A percentile compares a stretch with the other conserved stretches of the same genome.
Conservation (phyloP, 2,113 vertebrate genomes). For the Gracilinanus agilis region DNA sequence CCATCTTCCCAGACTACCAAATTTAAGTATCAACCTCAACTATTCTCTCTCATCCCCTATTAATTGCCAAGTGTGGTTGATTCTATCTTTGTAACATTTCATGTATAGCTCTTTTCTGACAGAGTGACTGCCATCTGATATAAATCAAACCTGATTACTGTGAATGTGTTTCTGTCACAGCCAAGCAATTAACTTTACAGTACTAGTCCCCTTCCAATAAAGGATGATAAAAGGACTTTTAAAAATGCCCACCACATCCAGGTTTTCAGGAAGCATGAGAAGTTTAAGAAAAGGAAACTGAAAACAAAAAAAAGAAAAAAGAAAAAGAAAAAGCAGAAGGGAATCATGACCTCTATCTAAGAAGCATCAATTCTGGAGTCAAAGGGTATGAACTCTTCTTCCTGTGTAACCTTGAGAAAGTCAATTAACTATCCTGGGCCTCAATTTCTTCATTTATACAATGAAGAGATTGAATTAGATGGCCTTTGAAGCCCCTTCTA, state of each 20-base stretch:
- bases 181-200: neutral
- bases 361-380: neutral
- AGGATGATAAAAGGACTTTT: neutral
- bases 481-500: neutral
- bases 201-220: neutral
- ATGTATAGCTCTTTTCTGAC: neutral
- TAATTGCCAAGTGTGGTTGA: neutral
- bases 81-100: neutral
- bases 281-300: neutral
- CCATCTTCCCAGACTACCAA: neutral
- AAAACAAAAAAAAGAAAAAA: neutral
- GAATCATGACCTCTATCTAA: neutral
- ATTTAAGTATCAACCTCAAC: neutral
- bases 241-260: neutral
- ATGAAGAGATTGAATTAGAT: neutral
- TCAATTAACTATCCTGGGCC: neutral
- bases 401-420: neutral
- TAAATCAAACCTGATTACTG: neutral
- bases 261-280: neutral
- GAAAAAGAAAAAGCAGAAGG: neutral
- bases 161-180: neutral
- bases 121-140: neutral
- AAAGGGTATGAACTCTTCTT: neutral
- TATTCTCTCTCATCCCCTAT: neutral
- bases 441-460: no score